A percentile compares a stretch with the other conserved stretches of the same genome.
These are phyloP conservation scores for Gorsachius goisagi DNA, from an alignment of 2,113 vertebrate species.

Conservation along the genomic window DNA sequence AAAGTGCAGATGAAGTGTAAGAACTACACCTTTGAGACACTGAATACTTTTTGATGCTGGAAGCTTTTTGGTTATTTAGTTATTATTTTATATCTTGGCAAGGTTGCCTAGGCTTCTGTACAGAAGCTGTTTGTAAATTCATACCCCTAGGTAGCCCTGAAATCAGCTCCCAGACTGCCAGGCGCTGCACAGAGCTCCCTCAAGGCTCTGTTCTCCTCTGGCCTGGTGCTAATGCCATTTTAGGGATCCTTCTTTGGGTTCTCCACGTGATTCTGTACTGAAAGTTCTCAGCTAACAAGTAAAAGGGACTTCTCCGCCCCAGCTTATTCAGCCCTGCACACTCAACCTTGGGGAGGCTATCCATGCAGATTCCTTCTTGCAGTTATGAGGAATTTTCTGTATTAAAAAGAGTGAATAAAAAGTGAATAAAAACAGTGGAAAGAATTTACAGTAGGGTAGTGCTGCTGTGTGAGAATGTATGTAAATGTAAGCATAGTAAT, in stretches of 20 bases:
- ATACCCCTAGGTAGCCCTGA: not conserved
- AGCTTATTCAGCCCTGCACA: not conserved
- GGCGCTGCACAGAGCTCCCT: not conserved
- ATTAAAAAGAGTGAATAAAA: not conserved
- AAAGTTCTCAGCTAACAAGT: not conserved
- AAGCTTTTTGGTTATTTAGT: not conserved
- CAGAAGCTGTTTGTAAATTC: not conserved
- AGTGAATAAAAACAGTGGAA: not conserved
- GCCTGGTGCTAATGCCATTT: not conserved
- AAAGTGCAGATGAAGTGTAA: not conserved
- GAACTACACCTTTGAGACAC: not conserved
- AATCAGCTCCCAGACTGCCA: not conserved
- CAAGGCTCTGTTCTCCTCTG: not conserved
- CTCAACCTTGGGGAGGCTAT: not conserved
- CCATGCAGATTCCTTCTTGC: not conserved
- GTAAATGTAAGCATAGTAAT: not conserved
- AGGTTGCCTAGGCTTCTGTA: not conserved
- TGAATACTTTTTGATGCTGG: not conserved
- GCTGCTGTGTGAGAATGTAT: not conserved
- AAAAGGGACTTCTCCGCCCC: not conserved
- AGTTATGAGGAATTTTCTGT: not conserved
- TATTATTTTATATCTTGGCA: not conserved
- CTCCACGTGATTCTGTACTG: not conserved
- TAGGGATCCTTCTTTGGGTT: not conserved
- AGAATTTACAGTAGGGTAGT: not conserved